These are phyloP conservation scores for Picus viridis DNA, from an alignment of 2,797 vertebrate genomes.

Conservation along the genomic window DNA sequence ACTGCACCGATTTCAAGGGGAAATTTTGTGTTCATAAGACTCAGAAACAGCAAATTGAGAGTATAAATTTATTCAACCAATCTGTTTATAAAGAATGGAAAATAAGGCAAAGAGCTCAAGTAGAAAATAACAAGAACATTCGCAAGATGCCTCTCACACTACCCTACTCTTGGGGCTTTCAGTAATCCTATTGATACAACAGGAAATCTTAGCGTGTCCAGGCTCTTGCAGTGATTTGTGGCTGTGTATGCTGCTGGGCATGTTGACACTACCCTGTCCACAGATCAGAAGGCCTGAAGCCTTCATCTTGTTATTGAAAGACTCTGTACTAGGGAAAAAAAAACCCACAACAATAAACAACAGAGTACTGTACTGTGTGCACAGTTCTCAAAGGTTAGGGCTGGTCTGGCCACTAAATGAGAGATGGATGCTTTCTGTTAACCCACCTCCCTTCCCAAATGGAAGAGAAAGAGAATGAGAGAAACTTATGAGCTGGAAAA, in stretches of 20 bases:
- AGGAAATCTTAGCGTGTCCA: background rate
- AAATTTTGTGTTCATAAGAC: background rate
- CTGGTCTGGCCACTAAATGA: too few species aligned
- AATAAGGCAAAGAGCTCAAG: background rate
- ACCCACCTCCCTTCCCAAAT: too few species aligned
- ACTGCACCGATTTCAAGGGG: background rate
- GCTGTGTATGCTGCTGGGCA: background rate
- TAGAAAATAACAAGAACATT: background rate
- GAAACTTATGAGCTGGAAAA: too few species aligned
- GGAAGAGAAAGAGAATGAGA: too few species aligned
- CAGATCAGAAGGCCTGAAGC: background rate
- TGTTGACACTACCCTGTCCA: background rate
- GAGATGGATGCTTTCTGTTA: too few species aligned
- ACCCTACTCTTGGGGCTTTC: background rate
- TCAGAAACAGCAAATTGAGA: background rate
- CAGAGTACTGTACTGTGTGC: background rate
- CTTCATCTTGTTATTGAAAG: background rate
- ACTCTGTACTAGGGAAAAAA: background rate
- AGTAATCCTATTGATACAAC: background rate
- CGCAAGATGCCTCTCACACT: background rate
- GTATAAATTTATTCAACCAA: background rate
- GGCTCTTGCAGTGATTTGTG: background rate
- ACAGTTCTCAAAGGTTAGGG: background rate
- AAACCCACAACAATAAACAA: background rate
- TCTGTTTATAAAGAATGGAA: background rate